These are phyloP conservation scores for Lepilemur ruficaudatus DNA, from an alignment of 2,797 vertebrate genomes.

Conservation along the genomic window DNA sequence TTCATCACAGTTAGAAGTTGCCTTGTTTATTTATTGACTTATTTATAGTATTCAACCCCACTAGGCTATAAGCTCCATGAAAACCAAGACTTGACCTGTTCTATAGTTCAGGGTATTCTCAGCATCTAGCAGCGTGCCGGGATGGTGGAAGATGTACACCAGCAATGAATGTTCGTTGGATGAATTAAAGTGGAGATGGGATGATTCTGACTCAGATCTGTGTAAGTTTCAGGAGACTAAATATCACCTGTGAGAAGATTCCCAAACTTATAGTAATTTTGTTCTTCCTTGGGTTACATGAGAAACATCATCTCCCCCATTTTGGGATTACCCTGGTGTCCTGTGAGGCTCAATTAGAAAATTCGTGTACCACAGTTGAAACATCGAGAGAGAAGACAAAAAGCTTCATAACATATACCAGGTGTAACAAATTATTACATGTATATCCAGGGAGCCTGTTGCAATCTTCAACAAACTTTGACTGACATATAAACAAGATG, in stretches of 20 bases:
- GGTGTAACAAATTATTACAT: neutral
- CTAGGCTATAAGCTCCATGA: neutral
- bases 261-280: neutral
- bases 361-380: neutral
- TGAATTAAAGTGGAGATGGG: neutral
- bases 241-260: neutral
- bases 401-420: neutral
- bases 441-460: neutral
- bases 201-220: neutral
- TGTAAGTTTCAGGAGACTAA: neutral
- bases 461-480: slow-evolving; percentile 36
- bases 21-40: neutral
- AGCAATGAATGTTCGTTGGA: neutral
- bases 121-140: neutral
- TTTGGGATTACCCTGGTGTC: neutral
- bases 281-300: neutral
- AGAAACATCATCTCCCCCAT: neutral
- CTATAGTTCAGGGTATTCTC: neutral
- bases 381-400: neutral
- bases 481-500: slow-evolving; percentile 5
- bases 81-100: neutral
- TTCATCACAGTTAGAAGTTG: neutral
- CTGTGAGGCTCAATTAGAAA: neutral
- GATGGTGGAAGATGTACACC: neutral
- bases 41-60: neutral